These are phyloP conservation scores for Griposia aprilina DNA, from an alignment of 2,888 invertebrate species.

Conservation along the genomic window DNA sequence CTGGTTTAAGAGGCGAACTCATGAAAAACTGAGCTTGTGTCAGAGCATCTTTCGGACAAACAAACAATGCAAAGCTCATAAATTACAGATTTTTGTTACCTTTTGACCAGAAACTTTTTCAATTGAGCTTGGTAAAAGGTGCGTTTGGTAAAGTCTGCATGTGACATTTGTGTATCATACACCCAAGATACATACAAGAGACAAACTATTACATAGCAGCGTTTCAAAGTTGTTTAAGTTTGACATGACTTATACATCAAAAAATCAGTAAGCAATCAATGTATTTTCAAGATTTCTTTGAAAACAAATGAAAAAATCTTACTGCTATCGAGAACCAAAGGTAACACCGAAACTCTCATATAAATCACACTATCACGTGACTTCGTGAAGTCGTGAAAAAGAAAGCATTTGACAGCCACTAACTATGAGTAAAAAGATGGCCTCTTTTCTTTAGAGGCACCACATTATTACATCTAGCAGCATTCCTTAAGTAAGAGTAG, in stretches of 20 bases:
- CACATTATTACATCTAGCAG: constrained; percentile 12
- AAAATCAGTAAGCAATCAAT: not conserved
- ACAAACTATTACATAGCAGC: not conserved
- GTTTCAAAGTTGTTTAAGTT: not conserved
- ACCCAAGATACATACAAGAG: not conserved
- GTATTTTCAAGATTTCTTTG: not conserved
- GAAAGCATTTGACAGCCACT: constrained; percentile 44
- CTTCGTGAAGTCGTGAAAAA: constrained; percentile 32
- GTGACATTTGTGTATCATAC: not conserved
- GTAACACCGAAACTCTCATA: constrained; percentile 34
- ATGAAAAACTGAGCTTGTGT: not conserved
- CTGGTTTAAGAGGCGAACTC: constrained; percentile 19
- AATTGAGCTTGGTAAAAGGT: no score
- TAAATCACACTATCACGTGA: constrained; percentile 53
- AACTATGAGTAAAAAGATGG: constrained; percentile 36
- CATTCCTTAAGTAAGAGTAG: not conserved
- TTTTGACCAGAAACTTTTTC: no score
- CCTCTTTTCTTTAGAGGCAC: constrained; percentile 7
- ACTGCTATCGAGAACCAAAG: constrained; percentile 28
- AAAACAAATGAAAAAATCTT: no score
- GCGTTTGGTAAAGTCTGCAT: no score
- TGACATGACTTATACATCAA: not conserved
- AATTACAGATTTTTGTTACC: not conserved
- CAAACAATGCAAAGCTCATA: not conserved
- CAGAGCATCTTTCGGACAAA: not conserved